Evolutionary conservation across 2,797 vertebrate species (phyloP), one percentile per base, ranked within the genome.

Genomic region (Phrynocephalus vlangalii): DNA sequence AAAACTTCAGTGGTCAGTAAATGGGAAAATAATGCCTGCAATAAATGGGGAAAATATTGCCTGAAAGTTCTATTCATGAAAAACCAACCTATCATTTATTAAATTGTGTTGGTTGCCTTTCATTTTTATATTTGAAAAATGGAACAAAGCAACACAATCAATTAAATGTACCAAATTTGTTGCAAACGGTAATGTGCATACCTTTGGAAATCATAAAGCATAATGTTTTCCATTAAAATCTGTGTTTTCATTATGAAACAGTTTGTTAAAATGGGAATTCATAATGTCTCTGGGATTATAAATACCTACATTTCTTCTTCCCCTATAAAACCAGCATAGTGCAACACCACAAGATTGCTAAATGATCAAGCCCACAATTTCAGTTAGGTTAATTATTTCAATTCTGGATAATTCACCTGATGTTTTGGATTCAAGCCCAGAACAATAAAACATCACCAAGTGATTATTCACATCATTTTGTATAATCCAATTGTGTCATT

Each of bases 291-390:
- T 88, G 89, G 86, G 68, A 89, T 89, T 87, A 94, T 90, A 93
- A 95, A 90, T 91, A 94, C 82, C 82, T 94, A 77, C 85, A 94
- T 84, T 94, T 93, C 92, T 77, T 75, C 82, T 76, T 90, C 67
- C 85, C 82, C 22, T 92, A 83, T 89, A 91, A 87, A 95, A 93
- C 80, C 84, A 83, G 20, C 38, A 38, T 60, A 16, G 9, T 87
- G 77, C 90, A 94, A 95, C n/a, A 95, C 90, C 95, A 92, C 93
- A 95, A 92, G 95, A 93, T 84, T 92, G 87, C 88, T 96, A 86
- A 86, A 85, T 92, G 87, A 89, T 88, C 93, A 96, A 96, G 95
- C 95, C 63, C 93, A 95, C 95, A 93, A 95, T 96, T 96, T 96
- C 94, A 87, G 67, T 91, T 88, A 79, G 91, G 91, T 83, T 91